These are phyloP conservation scores for Ianthella basta DNA, from an alignment of 37 sponge, comb jelly and placozoan species.

Conservation along the genomic window DNA sequence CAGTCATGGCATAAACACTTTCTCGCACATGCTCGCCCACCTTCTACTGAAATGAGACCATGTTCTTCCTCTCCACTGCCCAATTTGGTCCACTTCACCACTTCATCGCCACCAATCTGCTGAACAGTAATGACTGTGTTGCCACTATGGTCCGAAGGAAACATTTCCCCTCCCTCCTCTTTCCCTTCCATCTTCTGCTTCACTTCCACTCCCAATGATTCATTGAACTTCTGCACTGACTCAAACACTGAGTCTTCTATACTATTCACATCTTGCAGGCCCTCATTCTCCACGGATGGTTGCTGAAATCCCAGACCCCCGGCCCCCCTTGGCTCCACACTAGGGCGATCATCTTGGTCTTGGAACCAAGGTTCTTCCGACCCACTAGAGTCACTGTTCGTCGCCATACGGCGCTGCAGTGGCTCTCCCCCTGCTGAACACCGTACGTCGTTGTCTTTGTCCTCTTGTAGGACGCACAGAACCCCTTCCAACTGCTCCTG, in stretches of 20 bases:
- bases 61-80: too few species aligned
- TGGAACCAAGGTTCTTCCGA: slow-evolving; percentile 27
- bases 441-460: slow-evolving; percentile 67
- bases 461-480: slow-evolving; percentile 50
- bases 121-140: too few species aligned
- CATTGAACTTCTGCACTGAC: not conserved
- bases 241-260: slow-evolving; percentile 3
- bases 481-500: slow-evolving; percentile 34
- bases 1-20: too few species aligned
- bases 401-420: not conserved
- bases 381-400: slow-evolving; percentile 8
- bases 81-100: too few species aligned
- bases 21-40: too few species aligned
- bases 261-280: not conserved
- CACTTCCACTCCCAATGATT: not conserved
- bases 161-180: too few species aligned
- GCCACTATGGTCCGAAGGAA: too few species aligned
- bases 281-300: not conserved
- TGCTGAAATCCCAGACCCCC: not conserved
- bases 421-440: slow-evolving; percentile 62
- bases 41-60: too few species aligned
- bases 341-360: too few species aligned
- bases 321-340: not conserved
- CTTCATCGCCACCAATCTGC: too few species aligned
- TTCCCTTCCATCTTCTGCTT: too few species aligned